These are phyloP conservation scores for Halisarca cf. caerulea DNA, from an alignment of 37 sponge, comb jelly and placozoan genomes.

Conservation along the genomic window DNA sequence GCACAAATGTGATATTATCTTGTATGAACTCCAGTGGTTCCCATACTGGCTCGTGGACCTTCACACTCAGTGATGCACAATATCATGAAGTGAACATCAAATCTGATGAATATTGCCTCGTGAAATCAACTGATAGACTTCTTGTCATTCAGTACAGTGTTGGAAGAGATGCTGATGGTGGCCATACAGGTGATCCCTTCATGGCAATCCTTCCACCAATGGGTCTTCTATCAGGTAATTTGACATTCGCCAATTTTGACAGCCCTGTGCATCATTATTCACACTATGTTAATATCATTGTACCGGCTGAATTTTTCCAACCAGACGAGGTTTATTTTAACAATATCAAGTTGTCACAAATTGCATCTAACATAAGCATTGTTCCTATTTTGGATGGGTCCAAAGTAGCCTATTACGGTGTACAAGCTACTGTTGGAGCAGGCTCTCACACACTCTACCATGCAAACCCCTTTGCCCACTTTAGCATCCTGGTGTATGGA, in stretches of 20 bases:
- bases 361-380: background rate
- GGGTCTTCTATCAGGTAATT: background rate
- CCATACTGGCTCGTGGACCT: background rate
- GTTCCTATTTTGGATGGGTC: background rate
- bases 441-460: slow-evolving; percentile 16
- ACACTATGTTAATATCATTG: background rate
- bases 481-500: slow-evolving; percentile 11
- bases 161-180: slow-evolving; percentile 4
- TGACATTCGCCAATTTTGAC: background rate
- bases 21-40: background rate
- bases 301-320: background rate
- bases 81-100: background rate
- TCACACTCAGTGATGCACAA: background rate
- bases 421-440: background rate
- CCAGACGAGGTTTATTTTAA: background rate
- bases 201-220: slow-evolving; percentile 11
- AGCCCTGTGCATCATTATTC: background rate
- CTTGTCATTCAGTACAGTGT: slow-evolving; percentile 28
- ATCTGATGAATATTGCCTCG: background rate
- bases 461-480: background rate
- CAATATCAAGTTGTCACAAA: background rate
- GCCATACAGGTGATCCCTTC: slow-evolving; percentile 10
- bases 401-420: background rate
- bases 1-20: background rate
- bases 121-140: background rate